Conservation (phyloP, 2,797 vertebrate species). For the Smutsia gigantea region DNA sequence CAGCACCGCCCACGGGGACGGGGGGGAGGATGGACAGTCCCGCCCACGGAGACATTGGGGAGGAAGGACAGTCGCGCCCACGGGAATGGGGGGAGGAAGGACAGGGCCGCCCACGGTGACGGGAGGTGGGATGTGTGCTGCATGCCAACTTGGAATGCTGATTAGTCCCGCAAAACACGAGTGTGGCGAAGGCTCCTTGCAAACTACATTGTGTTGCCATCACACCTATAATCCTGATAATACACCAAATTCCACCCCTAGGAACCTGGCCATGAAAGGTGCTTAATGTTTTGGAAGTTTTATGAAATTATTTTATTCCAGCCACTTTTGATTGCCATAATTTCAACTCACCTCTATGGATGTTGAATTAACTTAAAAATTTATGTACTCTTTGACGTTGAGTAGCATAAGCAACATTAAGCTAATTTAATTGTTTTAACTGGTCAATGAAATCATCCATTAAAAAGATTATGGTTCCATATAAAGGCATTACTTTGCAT, state of each 20-base stretch:
- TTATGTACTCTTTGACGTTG: neutral
- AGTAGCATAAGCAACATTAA: slow-evolving; percentile 9
- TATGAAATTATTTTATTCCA: neutral
- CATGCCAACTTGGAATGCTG: fast-evolving
- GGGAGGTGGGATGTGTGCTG: fast-evolving
- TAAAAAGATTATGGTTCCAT: neutral
- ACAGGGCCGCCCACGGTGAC: fast-evolving
- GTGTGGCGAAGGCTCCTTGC: fast-evolving
- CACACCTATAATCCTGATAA: neutral
- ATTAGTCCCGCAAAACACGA: too few relatives aligned
- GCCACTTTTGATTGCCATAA: neutral
- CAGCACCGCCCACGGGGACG: too few relatives aligned
- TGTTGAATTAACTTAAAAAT: neutral
- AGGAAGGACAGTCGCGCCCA: too few relatives aligned
- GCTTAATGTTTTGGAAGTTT: neutral
- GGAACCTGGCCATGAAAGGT: neutral
- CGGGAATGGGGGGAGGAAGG: too few relatives aligned
- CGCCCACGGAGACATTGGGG: too few relatives aligned
- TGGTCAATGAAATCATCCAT: neutral
- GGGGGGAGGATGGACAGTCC: too few relatives aligned
- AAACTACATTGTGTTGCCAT: fast-evolving
- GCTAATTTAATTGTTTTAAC: slow-evolving; percentile 51
- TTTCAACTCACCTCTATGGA: neutral
- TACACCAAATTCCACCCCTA: too few relatives aligned
- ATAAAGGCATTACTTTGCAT: neutral